A percentile compares a stretch with the other conserved stretches of the same genome.
These are phyloP conservation scores for Mugil cephalus DNA, from an alignment of 2,113 vertebrate genomes.

Conservation along the genomic window DNA sequence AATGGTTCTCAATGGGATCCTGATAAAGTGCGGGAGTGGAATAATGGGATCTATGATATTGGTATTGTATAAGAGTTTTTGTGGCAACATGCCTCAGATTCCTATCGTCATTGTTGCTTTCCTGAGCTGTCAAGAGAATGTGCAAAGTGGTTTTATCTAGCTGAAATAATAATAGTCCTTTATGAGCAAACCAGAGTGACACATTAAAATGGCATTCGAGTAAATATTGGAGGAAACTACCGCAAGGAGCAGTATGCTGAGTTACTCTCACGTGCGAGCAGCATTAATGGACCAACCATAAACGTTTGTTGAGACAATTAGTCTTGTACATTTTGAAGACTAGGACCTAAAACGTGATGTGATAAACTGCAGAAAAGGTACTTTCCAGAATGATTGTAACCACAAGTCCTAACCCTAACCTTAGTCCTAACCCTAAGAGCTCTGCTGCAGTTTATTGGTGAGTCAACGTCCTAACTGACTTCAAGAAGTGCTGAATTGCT, in stretches of 20 bases:
- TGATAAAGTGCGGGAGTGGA: not conserved
- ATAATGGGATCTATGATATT: not conserved
- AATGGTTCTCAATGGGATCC: not conserved
- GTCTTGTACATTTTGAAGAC: not conserved
- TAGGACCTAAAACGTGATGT: slow-evolving; percentile 1
- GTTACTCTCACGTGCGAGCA: slow-evolving; percentile 15
- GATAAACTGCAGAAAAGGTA: slow-evolving; percentile 11
- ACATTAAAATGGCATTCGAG: not conserved
- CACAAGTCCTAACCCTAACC: too few relatives aligned
- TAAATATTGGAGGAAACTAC: not conserved
- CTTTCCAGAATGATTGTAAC: not conserved
- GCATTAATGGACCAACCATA: not conserved
- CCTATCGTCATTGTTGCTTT: not conserved
- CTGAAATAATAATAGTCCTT: slow-evolving; percentile 10
- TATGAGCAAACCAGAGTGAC: slow-evolving; percentile 4
- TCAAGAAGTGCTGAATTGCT: slow-evolving; percentile 9
- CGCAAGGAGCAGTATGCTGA: not conserved
- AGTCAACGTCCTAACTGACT: slow-evolving; percentile 2
- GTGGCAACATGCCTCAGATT: not conserved
- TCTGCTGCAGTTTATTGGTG: not conserved
- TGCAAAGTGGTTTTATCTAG: not conserved
- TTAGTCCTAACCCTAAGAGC: not conserved
- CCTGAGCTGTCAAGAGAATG: not conserved
- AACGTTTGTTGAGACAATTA: not conserved
- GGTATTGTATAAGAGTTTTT: not conserved